Evolutionary conservation across 2,888 invertebrate genomes (phyloP).

Genomic region (Erebia epiphron): DNA sequence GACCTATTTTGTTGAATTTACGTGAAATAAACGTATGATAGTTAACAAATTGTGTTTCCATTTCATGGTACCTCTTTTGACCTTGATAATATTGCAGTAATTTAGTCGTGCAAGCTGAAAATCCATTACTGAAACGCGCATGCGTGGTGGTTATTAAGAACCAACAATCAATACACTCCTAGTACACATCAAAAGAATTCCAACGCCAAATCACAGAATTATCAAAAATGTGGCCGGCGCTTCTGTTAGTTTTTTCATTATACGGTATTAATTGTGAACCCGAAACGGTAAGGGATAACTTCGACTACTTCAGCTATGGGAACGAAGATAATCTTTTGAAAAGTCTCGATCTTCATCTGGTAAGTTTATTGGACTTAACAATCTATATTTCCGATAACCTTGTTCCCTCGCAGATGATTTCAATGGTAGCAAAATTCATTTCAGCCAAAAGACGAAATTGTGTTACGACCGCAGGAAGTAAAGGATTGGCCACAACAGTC

Average conservation of each 20-base stretch:
- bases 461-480: conserved; percentile 85
- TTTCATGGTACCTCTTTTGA: conserved; percentile 37
- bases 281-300: conserved; percentile 74
- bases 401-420: neutral
- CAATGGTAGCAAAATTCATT: conserved; percentile 38
- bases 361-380: conserved; percentile 47
- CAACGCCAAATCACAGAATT: conserved; percentile 56
- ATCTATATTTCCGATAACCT: neutral
- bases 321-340: conserved; percentile 69
- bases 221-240: conserved; percentile 49
- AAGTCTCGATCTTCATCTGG: conserved; percentile 69
- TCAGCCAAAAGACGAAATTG: conserved; percentile 76
- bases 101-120: conserved; percentile 42
- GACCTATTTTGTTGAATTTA: conserved; percentile 59
- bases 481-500: conserved; percentile 85
- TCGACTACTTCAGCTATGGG: conserved; percentile 75
- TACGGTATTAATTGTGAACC: conserved; percentile 67
- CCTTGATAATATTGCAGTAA: conserved; percentile 37
- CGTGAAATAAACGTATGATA: conserved; percentile 63
- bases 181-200: conserved; percentile 53
- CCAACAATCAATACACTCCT: conserved; percentile 66
- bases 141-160: conserved; percentile 55
- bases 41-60: conserved; percentile 52
- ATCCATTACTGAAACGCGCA: conserved; percentile 56
- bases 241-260: conserved; percentile 54